A percentile compares a stretch with the other conserved stretches of the same genome.
These are phyloP conservation scores for Hystrix brachyura DNA, from an alignment of 2,113 vertebrate species.

Conservation along the genomic window DNA sequence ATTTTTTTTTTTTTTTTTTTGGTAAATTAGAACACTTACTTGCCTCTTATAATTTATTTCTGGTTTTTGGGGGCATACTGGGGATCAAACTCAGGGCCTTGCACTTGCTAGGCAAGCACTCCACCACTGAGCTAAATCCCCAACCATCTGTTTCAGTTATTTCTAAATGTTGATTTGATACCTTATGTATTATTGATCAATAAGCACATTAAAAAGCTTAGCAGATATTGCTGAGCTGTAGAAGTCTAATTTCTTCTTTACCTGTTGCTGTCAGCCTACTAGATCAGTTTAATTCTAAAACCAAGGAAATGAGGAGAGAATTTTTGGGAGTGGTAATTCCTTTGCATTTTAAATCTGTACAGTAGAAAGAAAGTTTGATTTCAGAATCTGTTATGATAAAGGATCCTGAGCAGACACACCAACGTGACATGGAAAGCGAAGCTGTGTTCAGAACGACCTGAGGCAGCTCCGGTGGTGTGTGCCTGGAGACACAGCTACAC, in stretches of 20 bases:
- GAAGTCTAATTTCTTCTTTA: constrained; percentile 37
- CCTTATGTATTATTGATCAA: background rate
- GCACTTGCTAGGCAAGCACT: no score
- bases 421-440: background rate
- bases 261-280: background rate
- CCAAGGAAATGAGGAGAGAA: background rate
- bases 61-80: no score
- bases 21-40: no score
- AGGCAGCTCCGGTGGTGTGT: background rate
- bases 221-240: background rate
- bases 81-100: no score
- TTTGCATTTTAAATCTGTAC: constrained; percentile 51
- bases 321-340: background rate
- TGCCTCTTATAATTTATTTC: no score
- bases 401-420: background rate
- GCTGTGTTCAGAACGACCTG: background rate
- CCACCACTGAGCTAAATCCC: no score
- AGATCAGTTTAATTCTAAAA: constrained; percentile 50
- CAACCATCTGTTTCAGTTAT: background rate
- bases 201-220: background rate
- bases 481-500: background rate
- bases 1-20: no score
- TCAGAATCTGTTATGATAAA: constrained; percentile 16
- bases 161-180: background rate
- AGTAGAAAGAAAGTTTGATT: constrained; percentile 35